Evolutionary conservation across 2,888 invertebrate genomes (phyloP).

Genomic region (Dryobota labecula): DNA sequence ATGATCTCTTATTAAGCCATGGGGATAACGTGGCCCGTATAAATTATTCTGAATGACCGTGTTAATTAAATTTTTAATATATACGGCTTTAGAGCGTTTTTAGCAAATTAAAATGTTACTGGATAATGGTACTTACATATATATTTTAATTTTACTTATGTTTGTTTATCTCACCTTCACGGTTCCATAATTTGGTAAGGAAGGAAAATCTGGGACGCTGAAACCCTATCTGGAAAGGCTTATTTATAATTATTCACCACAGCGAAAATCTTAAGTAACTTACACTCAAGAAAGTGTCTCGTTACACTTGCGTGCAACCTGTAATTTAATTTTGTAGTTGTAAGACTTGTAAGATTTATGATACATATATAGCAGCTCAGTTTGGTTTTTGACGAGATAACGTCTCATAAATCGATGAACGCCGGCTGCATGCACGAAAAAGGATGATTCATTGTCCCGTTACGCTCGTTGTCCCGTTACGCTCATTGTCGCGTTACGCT

Average conservation of each 20-base stretch:
- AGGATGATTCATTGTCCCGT: no score
- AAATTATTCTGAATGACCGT: conserved; percentile 36
- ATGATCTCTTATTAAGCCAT: conserved; percentile 52
- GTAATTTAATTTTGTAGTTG: not conserved
- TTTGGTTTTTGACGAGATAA: not conserved
- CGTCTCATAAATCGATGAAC: no score
- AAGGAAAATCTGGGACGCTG: not conserved
- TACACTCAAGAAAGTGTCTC: not conserved
- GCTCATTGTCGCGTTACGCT: no score
- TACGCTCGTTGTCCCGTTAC: no score
- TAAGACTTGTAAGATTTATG: not conserved
- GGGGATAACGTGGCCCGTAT: conserved; percentile 31
- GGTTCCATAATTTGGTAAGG: conserved; percentile 3
- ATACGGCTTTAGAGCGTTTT: conserved; percentile 11
- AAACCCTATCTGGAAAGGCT: not conserved
- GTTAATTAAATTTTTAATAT: conserved; percentile 47
- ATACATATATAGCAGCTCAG: not conserved
- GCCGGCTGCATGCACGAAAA: no score
- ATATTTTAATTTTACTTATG: conserved; percentile 6
- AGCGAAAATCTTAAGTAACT: not conserved
- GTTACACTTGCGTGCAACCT: not conserved
- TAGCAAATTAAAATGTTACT: conserved; percentile 42
- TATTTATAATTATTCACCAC: not conserved
- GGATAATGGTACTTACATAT: not conserved
- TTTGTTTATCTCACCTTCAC: not conserved